Evolutionary conservation across 2,888 invertebrate species (phyloP).

Genomic region (Drosophila subquinaria): DNA sequence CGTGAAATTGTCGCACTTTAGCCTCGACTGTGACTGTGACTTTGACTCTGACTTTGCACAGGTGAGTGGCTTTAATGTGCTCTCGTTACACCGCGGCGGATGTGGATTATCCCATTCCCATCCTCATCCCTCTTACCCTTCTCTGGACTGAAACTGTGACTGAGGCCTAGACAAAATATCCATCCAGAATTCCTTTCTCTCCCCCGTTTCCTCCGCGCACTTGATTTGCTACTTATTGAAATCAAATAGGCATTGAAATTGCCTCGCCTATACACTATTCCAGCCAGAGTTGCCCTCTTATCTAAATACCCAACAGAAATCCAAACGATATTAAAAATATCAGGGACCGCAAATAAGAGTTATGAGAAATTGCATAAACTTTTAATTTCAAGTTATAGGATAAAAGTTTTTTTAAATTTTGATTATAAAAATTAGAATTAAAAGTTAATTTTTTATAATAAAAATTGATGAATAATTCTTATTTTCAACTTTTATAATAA

Average conservation of each 20-base stretch:
- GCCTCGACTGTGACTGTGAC: background rate
- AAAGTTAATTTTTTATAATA: too few species aligned
- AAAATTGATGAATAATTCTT: too few species aligned
- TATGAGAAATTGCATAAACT: too few species aligned
- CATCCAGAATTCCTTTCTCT: slow-evolving; percentile 3
- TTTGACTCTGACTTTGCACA: slow-evolving; percentile 41
- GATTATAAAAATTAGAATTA: too few species aligned
- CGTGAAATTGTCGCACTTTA: slow-evolving; percentile 51
- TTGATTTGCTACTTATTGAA: slow-evolving; percentile 80
- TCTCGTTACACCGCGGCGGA: slow-evolving; percentile 64
- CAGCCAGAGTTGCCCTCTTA: background rate
- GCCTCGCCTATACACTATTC: slow-evolving; percentile 11
- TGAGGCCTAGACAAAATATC: slow-evolving; percentile 10
- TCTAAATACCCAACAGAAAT: too few species aligned
- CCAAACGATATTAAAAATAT: too few species aligned
- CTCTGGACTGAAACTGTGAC: background rate
- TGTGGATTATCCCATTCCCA: slow-evolving; percentile 53
- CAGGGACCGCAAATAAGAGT: too few species aligned
- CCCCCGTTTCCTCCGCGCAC: slow-evolving; percentile 24
- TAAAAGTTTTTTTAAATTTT: too few species aligned
- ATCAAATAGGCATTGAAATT: slow-evolving; percentile 73
- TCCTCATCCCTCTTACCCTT: too few species aligned
- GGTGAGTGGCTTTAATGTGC: slow-evolving; percentile 79
- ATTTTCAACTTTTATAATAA: too few species aligned
- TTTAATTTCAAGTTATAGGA: too few species aligned